A percentile compares a stretch with the other conserved stretches of the same genome.
These are phyloP conservation scores for Cyanoramphus novaezelandiae DNA, from an alignment of 2,113 vertebrate genomes.

Conservation along the genomic window DNA sequence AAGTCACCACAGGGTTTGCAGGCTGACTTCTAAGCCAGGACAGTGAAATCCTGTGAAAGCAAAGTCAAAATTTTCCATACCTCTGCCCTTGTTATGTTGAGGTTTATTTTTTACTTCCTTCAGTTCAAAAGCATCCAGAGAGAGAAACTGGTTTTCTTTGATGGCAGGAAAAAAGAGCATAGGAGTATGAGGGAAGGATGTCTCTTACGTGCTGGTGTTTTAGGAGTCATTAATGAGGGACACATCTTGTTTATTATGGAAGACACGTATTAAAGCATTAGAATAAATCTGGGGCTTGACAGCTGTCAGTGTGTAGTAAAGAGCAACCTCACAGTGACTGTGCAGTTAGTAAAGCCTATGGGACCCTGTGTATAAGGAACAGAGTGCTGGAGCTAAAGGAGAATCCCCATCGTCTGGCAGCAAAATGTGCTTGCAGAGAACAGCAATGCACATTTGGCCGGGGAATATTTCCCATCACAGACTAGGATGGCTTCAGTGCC, in stretches of 20 bases:
- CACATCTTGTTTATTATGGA: background rate
- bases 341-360: background rate
- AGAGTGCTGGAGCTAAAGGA: background rate
- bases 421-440: background rate
- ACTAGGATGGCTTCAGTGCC: background rate
- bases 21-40: background rate
- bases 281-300: background rate
- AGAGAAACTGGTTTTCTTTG: background rate
- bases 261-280: background rate
- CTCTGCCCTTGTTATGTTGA: accelerated
- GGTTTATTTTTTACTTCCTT: background rate
- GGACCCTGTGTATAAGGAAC: background rate
- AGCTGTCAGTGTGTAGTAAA: background rate
- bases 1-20: background rate
- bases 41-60: background rate
- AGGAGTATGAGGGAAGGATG: background rate
- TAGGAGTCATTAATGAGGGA: background rate
- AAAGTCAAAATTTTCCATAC: background rate
- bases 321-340: background rate
- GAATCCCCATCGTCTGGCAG: background rate
- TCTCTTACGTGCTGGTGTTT: background rate
- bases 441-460: background rate
- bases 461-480: background rate
- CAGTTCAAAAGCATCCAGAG: background rate
- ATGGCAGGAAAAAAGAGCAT: background rate